A percentile compares a stretch with the other conserved stretches of the same genome.
phyloP scores from a whole-genome alignment of 2,888 invertebrate species.

The Drosophila nigricruria region DNA sequence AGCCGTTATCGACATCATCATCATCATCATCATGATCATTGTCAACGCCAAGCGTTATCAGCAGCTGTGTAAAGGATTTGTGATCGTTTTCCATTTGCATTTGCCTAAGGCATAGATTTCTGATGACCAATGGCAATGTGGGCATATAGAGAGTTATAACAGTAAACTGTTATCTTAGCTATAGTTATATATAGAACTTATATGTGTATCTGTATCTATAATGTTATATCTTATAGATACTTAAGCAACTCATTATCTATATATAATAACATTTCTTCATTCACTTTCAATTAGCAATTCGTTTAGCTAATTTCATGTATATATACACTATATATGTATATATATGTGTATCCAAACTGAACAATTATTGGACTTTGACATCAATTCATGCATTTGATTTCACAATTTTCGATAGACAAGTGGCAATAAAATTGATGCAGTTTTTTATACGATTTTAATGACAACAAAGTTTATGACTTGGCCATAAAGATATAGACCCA shows the following conservation, averaged over 20 bases:
- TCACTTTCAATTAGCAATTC: background rate
- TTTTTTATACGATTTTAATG: conserved; percentile 1
- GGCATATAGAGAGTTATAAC: background rate
- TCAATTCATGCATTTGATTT: conserved; percentile 18
- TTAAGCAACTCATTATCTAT: background rate
- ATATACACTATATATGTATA: no score
- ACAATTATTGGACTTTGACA: conserved; percentile 7
- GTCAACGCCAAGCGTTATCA: conserved; percentile 24
- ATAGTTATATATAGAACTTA: background rate
- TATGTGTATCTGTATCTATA: no score
- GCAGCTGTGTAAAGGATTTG: conserved; percentile 17
- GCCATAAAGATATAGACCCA: conserved; percentile 4
- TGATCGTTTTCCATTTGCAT: conserved; percentile 17
- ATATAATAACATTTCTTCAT: background rate
- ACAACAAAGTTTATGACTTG: conserved; percentile 3
- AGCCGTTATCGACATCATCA: conserved; percentile 27
- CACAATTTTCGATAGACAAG: background rate
- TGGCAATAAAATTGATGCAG: conserved; percentile 10
- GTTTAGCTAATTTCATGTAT: conserved; percentile 4
- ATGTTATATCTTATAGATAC: background rate
- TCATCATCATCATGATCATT: conserved; percentile 13
- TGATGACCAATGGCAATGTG: background rate
- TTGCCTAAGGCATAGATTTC: background rate
- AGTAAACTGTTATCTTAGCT: background rate
- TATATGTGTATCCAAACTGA: background rate